Conservation (phyloP, 1,140 invertebrate genomes). For the Musca domestica region DNA sequence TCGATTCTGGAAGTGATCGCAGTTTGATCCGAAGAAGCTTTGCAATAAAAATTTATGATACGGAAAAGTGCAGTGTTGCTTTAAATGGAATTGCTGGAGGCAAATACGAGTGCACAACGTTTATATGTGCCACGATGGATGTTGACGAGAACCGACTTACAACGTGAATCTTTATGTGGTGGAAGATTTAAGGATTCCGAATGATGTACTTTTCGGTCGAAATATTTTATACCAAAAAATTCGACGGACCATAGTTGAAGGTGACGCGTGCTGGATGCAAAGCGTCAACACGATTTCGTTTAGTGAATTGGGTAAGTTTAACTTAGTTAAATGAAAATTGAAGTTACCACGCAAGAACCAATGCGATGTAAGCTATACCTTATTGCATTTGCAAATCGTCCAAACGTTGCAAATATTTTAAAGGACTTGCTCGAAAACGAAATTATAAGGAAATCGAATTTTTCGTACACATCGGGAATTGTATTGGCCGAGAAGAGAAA, state of each 20-base stretch:
- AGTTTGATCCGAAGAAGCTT: background rate
- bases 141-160: too few relatives aligned
- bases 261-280: background rate
- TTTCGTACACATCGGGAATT: constrained; percentile 30
- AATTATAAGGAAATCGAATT: constrained; percentile 1
- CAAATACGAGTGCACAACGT: background rate
- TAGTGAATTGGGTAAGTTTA: background rate
- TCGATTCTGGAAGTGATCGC: too few relatives aligned
- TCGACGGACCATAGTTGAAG: background rate
- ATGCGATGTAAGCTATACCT: background rate
- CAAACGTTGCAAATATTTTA: background rate
- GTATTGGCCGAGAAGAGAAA: constrained; percentile 29
- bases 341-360: background rate
- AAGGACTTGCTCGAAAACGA: background rate
- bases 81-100: constrained; percentile 15
- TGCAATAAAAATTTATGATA: background rate
- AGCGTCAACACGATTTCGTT: background rate
- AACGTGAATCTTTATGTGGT: background rate
- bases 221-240: background rate
- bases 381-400: constrained; percentile 5
- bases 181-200: background rate
- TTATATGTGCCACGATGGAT: background rate
- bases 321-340: constrained; percentile 5
- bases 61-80: background rate
- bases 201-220: background rate